Evolutionary conservation across 92 coral and sea anemone genomes (phyloP), one percentile per base, ranked within the genome.

Genomic region (Anthopleura xanthogrammica): DNA sequence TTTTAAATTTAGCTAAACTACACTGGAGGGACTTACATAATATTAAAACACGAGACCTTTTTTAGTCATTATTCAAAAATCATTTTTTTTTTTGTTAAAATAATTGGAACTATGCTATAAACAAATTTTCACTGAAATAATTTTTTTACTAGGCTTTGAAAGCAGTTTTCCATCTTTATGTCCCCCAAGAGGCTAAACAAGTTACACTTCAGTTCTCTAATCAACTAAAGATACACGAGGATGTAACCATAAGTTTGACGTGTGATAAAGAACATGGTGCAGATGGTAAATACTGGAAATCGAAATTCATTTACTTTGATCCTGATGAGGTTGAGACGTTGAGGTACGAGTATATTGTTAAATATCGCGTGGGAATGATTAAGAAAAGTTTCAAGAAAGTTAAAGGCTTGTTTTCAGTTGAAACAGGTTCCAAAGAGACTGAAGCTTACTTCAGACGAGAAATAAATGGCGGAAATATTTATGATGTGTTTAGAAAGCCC

Each of bases 401-500:
- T n/a, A n/a, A n/a, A n/a, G n/a, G n/a, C n/a, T n/a, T n/a, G n/a
- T n/a, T n/a, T n/a, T n/a, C n/a, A n/a, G n/a, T n/a, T n/a, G n/a
- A n/a, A n/a, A n/a, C n/a, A n/a, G n/a, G n/a, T n/a, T n/a, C n/a
- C n/a, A n/a, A n/a, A n/a, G n/a, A n/a, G 36, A 29, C n/a, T 29
- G 36, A 29, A 29, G 0, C 57, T 36, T 14, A 7, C 52, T 85
- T 16, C 50, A 42, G 0, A 23, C 86, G 85, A 7, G 77, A 39
- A 29, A 20, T 12, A 41, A 58, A 54, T 29, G 76, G 90, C 0
- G 75, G 4, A 4, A 79, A 87, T 72, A 98, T 93, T 68, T 91
- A 83, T 85, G 97, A 93, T 85, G 86, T 90, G 22, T 91, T 93
- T 84, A 85, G 68, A 62, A 16, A 74, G 9, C 88, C 90, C 0